Evolutionary conservation across 2,888 invertebrate species (phyloP).

Genomic region (Pristionchus maxplancki): DNA sequence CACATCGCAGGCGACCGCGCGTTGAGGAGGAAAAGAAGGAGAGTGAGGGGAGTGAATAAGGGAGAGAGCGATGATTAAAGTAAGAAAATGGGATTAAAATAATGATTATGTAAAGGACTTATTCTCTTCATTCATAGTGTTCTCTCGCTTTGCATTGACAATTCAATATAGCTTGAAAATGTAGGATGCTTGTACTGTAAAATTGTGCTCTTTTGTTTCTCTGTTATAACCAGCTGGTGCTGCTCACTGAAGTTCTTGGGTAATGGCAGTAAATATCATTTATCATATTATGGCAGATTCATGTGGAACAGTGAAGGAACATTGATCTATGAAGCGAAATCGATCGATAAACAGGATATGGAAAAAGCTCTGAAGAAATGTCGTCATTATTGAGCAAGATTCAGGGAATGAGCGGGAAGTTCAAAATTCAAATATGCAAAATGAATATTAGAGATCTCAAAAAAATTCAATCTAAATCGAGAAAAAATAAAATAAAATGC

Average conservation of each 20-base stretch:
- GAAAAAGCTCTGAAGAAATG: conserved; percentile 13
- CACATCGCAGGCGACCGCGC: not conserved
- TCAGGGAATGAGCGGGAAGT: conserved; percentile 30
- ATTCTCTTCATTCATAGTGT: too few species aligned
- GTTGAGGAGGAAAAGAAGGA: not conserved
- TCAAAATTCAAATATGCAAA: not conserved
- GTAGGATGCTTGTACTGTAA: too few species aligned
- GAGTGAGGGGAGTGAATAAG: not conserved
- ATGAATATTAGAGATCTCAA: not conserved
- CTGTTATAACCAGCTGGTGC: too few species aligned
- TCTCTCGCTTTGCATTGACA: too few species aligned
- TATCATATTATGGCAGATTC: not conserved
- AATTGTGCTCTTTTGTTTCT: too few species aligned
- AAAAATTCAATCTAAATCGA: not conserved
- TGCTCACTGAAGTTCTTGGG: too few species aligned
- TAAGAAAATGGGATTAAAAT: not conserved
- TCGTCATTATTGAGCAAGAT: not conserved
- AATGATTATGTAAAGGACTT: not conserved
- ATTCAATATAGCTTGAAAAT: too few species aligned
- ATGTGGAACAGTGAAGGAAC: not conserved
- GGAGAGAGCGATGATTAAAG: not conserved
- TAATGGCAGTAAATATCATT: not conserved
- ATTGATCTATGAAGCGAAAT: not conserved
- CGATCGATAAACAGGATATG: not conserved
- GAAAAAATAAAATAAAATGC: not conserved